These are phyloP conservation scores for Formicarius rufipectus DNA, from an alignment of 2,113 vertebrate species.

Conservation along the genomic window DNA sequence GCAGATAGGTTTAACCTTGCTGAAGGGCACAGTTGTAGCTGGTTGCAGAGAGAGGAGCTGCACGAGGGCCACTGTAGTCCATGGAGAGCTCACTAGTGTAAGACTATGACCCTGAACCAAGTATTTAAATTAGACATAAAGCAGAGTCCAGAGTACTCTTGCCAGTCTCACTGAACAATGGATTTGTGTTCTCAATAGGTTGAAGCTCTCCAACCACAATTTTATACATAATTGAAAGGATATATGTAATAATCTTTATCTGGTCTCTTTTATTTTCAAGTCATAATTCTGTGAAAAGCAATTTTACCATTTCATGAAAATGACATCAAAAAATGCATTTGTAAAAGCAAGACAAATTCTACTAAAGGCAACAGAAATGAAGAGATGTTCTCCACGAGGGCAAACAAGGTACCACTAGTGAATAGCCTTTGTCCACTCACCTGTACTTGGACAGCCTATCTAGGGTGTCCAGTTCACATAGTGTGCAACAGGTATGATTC, in stretches of 20 bases:
- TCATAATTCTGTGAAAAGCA: neutral
- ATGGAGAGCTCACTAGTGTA: neutral
- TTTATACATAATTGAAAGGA: neutral
- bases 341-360: neutral
- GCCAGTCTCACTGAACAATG: neutral
- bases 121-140: neutral
- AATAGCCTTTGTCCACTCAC: neutral
- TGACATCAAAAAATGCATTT: neutral
- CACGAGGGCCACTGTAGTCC: neutral
- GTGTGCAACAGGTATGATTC: neutral
- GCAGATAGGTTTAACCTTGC: neutral
- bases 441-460: neutral
- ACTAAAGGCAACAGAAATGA: neutral
- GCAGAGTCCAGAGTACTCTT: neutral
- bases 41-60: neutral
- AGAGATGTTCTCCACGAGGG: neutral
- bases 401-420: neutral
- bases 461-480: neutral
- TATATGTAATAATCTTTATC: neutral
- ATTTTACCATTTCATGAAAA: neutral
- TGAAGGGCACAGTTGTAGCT: neutral
- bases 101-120: neutral
- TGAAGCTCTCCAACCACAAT: neutral
- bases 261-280: neutral
- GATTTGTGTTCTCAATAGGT: neutral